phyloP scores from a whole-genome alignment of 2,797 vertebrate genomes.

The Rachycentron canadum region DNA sequence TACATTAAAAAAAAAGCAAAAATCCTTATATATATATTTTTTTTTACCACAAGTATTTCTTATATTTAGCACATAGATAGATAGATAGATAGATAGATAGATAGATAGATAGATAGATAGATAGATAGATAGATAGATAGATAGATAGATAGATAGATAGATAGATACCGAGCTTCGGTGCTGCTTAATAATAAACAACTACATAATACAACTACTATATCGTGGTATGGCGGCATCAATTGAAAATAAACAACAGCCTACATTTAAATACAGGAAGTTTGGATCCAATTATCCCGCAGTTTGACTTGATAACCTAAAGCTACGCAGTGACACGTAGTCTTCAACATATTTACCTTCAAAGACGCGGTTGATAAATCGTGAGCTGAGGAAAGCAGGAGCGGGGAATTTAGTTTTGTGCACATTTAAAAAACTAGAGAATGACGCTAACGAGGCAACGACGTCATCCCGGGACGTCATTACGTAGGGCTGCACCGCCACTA shows the following conservation, averaged over 20 bases:
- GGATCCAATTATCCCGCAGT: not conserved
- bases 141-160: not conserved
- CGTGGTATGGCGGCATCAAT: too few relatives aligned
- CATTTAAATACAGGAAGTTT: not conserved
- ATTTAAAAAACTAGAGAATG: conserved; percentile 5
- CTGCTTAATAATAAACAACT: too few relatives aligned
- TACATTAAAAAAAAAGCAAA: too few relatives aligned
- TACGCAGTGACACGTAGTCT: not conserved
- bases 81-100: too few relatives aligned
- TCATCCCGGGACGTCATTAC: not conserved
- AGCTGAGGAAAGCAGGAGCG: not conserved
- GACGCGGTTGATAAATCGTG: not conserved
- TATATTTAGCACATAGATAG: too few relatives aligned
- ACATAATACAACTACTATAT: too few relatives aligned
- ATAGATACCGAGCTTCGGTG: too few relatives aligned
- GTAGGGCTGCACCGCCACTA: not conserved
- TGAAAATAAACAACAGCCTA: not conserved
- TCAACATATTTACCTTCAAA: not conserved
- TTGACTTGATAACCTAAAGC: not conserved
- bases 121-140: too few relatives aligned
- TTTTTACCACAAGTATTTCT: too few relatives aligned
- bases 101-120: too few relatives aligned
- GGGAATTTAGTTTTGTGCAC: not conserved
- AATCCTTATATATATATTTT: too few relatives aligned
- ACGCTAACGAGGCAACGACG: not conserved